Base-by-base conservation (phyloP, 2,113 vertebrate genomes). In the Hyperoodon ampullatus region DNA sequence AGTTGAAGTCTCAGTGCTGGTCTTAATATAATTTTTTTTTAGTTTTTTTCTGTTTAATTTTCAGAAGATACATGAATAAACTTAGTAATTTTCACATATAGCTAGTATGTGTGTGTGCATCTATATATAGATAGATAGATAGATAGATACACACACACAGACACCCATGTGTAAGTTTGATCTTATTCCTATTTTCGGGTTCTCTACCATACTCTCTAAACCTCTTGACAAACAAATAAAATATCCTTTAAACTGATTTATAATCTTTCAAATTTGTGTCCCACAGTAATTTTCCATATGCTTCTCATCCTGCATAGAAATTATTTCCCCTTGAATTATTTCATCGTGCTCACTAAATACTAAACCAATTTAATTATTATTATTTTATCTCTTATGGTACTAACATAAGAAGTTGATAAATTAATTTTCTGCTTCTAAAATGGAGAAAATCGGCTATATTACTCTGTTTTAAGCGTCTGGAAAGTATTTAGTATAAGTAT, bases 231-330 rank as follows among this genome's bases (percentile, higher is more conserved):
- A 90, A 75, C 11, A n/a, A 82, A 84, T 93, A 47, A 66, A 77
- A 74, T 47, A 63, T 53, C 21, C 96, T 96, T 80, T 81, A 97
- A 97, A 97, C 94, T 93, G 66, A 95, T 93, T 90, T 92, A 86
- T 15, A 26, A 35, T 14, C 23, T 33, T 63, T 84, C 30, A 61
- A 95, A 63, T 58, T 63, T 95, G 55, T 72, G 8, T 81, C 11
- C 8, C 70, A 71, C 21, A 35, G 53, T 78, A 96, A 93, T 71
- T 85, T 89, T 94, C 39, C 5, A 86, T 72, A 80, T 42, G 71
- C 5, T 2, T 44, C 11, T 84, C n/a, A 39, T 28, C 15, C 50
- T 86, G 77, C 26, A 80, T 14, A 53, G 14, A 84, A 90, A 93
- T 4, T 2, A 23, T 8, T 77, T 94, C 16, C 2, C 0, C 47